phyloP scores from a whole-genome alignment of 92 coral and sea anemone genomes.

The Epizoanthus stellaris region DNA sequence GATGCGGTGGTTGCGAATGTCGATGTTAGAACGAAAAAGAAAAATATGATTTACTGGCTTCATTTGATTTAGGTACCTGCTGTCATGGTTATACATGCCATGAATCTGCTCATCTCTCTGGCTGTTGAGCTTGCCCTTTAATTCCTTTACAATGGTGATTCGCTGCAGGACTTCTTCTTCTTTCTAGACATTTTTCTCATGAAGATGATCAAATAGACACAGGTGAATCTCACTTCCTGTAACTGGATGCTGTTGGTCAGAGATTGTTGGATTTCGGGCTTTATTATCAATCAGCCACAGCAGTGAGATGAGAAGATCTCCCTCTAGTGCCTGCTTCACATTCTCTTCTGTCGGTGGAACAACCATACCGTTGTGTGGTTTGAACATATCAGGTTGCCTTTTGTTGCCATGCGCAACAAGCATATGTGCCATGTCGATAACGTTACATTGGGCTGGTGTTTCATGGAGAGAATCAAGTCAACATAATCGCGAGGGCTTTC shows the following conservation, averaged over 20 bases:
- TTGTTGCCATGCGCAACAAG: slow-evolving; percentile 52
- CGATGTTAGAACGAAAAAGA: slow-evolving; percentile 64
- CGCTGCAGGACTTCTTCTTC: slow-evolving; percentile 54
- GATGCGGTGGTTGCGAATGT: slow-evolving; percentile 37
- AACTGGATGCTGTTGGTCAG: slow-evolving; percentile 51
- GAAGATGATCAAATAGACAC: slow-evolving; percentile 64
- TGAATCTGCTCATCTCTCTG: slow-evolving; percentile 68
- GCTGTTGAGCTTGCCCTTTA: slow-evolving; percentile 60
- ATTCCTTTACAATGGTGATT: slow-evolving; percentile 44
- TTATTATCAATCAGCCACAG: slow-evolving; percentile 45
- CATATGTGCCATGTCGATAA: slow-evolving; percentile 65
- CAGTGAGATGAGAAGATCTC: slow-evolving; percentile 42
- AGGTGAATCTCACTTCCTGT: slow-evolving; percentile 51
- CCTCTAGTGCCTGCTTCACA: slow-evolving; percentile 38
- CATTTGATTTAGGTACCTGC: slow-evolving; percentile 56
- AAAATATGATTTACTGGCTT: slow-evolving; percentile 56
- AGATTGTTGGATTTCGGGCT: not conserved
- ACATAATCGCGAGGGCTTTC: slow-evolving; percentile 70
- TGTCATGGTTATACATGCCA: slow-evolving; percentile 48
- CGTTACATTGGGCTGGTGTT: slow-evolving; percentile 55
- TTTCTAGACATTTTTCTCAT: slow-evolving; percentile 59
- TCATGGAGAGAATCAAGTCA: slow-evolving; percentile 55
- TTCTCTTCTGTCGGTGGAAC: slow-evolving; percentile 50
- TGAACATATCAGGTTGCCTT: slow-evolving; percentile 47
- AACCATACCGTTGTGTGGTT: slow-evolving; percentile 57